These are phyloP conservation scores for Drosophila subsilvestris DNA, from an alignment of 2,888 invertebrate genomes.

Conservation along the genomic window DNA sequence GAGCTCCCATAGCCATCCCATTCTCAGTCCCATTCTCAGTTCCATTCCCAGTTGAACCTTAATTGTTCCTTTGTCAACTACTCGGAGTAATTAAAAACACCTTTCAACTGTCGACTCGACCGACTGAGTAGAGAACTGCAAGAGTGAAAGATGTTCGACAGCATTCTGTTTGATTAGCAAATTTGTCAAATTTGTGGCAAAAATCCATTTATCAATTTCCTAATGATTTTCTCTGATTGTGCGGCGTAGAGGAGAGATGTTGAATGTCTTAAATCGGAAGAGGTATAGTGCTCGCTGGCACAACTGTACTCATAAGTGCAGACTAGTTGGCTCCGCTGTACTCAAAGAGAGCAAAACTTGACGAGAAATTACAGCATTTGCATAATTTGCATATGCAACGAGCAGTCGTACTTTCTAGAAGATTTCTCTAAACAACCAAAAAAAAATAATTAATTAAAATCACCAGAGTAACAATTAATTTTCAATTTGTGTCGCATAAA, in stretches of 20 bases:
- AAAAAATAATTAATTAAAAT: constrained; percentile 47
- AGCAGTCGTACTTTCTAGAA: constrained; percentile 1
- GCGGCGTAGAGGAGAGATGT: neutral
- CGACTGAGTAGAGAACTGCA: constrained; percentile 16
- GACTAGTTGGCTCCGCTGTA: neutral
- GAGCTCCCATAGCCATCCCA: constrained; percentile 29
- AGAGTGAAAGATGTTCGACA: constrained; percentile 30
- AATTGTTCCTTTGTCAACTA: constrained; percentile 74
- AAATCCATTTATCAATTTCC: constrained; percentile 74
- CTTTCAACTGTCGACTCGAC: constrained; percentile 73
- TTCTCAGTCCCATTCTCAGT: constrained; percentile 8
- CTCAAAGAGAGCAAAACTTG: neutral
- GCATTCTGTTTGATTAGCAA: constrained; percentile 67
- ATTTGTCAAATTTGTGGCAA: constrained; percentile 69
- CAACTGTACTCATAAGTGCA: neutral
- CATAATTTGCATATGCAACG: constrained; percentile 28
- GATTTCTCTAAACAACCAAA: constrained; percentile 32
- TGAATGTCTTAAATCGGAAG: neutral
- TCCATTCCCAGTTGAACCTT: constrained; percentile 42
- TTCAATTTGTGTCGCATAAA: constrained; percentile 77
- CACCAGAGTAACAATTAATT: constrained; percentile 73
- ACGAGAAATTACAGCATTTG: constrained; percentile 9
- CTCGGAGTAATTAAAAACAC: constrained; percentile 82
- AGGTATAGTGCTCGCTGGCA: neutral
- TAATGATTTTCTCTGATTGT: constrained; percentile 55